Conservation (phyloP, 2,113 vertebrate genomes). For the Rattus norvegicus region DNA sequence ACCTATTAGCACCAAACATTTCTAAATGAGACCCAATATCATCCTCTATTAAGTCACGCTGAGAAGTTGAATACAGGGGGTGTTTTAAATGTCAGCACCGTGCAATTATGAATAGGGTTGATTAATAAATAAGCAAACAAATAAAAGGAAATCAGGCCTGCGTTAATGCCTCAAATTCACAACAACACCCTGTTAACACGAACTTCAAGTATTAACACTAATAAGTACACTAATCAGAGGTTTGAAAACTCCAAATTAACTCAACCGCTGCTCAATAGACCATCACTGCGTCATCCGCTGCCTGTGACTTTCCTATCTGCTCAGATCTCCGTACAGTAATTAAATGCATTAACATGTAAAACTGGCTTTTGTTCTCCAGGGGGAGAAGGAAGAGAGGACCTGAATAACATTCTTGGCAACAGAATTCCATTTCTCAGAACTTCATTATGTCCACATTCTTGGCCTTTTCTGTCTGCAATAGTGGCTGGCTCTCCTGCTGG, state of each 20-base stretch:
- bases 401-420: conserved; percentile 74
- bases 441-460: conserved; percentile 45
- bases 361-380: conserved; percentile 81
- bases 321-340: conserved; percentile 85
- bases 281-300: conserved; percentile 79
- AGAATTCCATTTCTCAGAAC: conserved; percentile 76
- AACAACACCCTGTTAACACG: conserved; percentile 72
- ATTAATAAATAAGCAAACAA: conserved; percentile 76
- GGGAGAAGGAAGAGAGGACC: conserved; percentile 76
- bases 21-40: conserved; percentile 62
- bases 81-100: conserved; percentile 59
- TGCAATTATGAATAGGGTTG: conserved; percentile 67
- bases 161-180: conserved; percentile 74
- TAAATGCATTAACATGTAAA: conserved; percentile 89
- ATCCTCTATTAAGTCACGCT: conserved; percentile 71
- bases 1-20: conserved; percentile 64
- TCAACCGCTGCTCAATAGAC: conserved; percentile 83
- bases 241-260: conserved; percentile 84
- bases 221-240: conserved; percentile 79
- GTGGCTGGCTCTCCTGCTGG: neutral
- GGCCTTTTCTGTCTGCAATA: conserved; percentile 30
- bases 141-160: conserved; percentile 52
- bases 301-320: conserved; percentile 82
- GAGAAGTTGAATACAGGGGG: conserved; percentile 63
- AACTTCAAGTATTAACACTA: conserved; percentile 82